These are phyloP conservation scores for Lasius platythorax DNA, from an alignment of 2,888 invertebrate genomes.

Conservation along the genomic window DNA sequence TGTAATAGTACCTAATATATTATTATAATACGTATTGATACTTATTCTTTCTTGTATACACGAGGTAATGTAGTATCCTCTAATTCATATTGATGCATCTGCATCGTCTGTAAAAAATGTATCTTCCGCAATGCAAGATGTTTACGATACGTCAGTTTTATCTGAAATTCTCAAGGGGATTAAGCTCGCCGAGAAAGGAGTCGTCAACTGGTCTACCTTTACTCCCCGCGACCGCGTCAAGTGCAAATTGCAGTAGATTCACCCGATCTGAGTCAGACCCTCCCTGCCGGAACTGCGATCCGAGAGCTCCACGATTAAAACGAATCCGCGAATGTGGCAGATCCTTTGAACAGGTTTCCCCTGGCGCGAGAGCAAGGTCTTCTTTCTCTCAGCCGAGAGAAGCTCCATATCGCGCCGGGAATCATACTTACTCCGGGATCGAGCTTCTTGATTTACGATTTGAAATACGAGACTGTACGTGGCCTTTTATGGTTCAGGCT, in stretches of 20 bases:
- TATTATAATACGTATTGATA: not conserved
- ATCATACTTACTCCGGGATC: conserved; percentile 38
- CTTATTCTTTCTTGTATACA: not conserved
- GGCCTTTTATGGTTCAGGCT: conserved; percentile 6
- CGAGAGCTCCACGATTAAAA: conserved; percentile 66
- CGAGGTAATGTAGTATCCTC: not conserved
- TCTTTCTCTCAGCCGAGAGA: conserved; percentile 37
- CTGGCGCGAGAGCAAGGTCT: not conserved
- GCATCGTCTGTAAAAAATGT: not conserved
- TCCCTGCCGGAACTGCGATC: conserved; percentile 48
- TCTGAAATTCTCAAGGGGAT: not conserved
- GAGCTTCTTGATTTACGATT: conserved; percentile 50
- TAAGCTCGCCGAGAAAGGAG: not conserved
- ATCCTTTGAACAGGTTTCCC: conserved; percentile 30
- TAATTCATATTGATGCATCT: not conserved
- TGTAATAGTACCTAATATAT: not conserved
- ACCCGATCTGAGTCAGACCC: conserved; percentile 71
- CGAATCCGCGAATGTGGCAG: conserved; percentile 33
- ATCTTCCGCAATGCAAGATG: not conserved
- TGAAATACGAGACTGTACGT: not conserved
- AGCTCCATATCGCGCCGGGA: conserved; percentile 36
- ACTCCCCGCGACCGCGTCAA: conserved; percentile 59
- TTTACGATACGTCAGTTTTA: not conserved
- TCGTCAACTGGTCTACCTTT: conserved; percentile 16
- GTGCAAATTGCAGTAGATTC: conserved; percentile 75